Conservation (phyloP, 2,113 vertebrate species). For the Mesitornis unicolor region DNA sequence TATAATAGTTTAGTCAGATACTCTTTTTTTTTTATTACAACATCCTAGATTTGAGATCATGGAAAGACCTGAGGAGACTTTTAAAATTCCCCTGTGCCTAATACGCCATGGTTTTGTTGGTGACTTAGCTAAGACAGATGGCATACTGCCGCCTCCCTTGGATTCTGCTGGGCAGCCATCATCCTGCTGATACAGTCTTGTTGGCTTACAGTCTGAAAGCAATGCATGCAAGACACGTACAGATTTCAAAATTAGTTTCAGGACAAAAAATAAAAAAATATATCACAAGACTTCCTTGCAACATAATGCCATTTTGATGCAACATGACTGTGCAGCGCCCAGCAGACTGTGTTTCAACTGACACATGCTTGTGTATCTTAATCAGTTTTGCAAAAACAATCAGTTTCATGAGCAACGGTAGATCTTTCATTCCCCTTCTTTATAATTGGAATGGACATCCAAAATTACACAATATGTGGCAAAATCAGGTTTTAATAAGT, state of each 20-base stretch:
- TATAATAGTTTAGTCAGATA: neutral
- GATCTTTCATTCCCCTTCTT: neutral
- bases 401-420: neutral
- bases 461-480: neutral
- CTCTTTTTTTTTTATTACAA: neutral
- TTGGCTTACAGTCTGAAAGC: neutral
- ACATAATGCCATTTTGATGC: neutral
- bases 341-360: neutral
- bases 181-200: neutral
- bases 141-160: neutral
- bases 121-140: neutral
- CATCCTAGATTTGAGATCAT: neutral
- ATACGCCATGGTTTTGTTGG: neutral
- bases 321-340: neutral
- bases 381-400: neutral
- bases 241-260: neutral
- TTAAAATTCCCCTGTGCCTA: neutral
- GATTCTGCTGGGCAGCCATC: neutral
- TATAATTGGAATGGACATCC: neutral
- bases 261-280: neutral
- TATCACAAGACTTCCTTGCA: neutral
- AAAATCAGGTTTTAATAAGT: neutral
- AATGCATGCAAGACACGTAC: neutral
- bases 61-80: neutral
- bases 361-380: neutral